These are phyloP conservation scores for Chorisops tibialis DNA, from an alignment of 2,888 invertebrate species.

Conservation along the genomic window DNA sequence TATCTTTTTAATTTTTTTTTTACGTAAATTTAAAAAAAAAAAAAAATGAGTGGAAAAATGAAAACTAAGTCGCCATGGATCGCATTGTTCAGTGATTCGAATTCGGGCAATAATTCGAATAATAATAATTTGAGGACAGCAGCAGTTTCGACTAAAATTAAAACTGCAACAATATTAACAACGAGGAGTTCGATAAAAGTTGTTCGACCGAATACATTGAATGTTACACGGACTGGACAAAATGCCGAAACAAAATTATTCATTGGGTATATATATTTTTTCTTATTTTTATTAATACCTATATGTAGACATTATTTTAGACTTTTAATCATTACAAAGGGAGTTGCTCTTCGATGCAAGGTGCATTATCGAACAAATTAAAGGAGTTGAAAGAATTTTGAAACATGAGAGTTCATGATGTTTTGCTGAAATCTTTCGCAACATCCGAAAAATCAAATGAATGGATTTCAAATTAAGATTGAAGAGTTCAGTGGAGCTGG, in stretches of 20 bases:
- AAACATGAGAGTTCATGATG: too few species aligned
- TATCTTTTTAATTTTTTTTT: not conserved
- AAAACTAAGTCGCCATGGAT: constrained; percentile 6
- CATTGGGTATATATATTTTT: constrained; percentile 46
- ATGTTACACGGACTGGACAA: constrained; percentile 48
- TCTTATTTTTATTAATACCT: too few species aligned
- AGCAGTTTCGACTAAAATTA: not conserved
- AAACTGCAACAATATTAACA: constrained; percentile 1
- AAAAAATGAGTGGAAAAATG: constrained; percentile 19
- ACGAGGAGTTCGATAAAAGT: constrained; percentile 3
- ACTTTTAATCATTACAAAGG: too few species aligned
- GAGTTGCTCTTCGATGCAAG: too few species aligned
- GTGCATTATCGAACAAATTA: too few species aligned
- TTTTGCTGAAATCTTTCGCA: too few species aligned
- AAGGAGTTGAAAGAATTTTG: too few species aligned
- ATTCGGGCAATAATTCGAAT: not conserved
- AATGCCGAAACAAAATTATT: constrained; percentile 48
- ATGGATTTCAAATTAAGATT: too few species aligned
- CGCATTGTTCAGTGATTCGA: not conserved
- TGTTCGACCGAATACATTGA: constrained; percentile 47
- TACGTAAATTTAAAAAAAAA: too few species aligned
- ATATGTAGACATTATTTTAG: too few species aligned
- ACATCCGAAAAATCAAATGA: too few species aligned
- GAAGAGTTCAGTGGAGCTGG: too few species aligned
- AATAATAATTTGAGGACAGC: not conserved